These are phyloP conservation scores for Cyclophora albipunctata DNA, from an alignment of 2,888 invertebrate genomes.

Conservation along the genomic window DNA sequence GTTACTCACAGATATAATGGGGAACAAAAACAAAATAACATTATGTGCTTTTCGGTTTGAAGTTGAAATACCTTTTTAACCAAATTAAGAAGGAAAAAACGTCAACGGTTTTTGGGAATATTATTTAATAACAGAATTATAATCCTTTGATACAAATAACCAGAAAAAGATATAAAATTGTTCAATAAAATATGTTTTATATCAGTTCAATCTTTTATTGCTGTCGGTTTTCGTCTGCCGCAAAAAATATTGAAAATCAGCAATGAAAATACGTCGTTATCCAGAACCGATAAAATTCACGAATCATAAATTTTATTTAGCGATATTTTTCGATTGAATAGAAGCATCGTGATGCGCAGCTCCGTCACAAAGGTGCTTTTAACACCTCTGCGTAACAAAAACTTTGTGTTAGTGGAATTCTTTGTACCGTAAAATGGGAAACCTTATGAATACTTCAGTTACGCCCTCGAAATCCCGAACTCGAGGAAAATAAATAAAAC, in stretches of 20 bases:
- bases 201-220: constrained; percentile 7
- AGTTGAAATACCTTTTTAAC: no score
- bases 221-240: background rate
- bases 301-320: constrained; percentile 46
- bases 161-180: background rate
- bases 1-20: background rate
- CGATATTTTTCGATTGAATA: constrained; percentile 45
- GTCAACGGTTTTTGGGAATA: background rate
- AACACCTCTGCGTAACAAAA: constrained; percentile 38
- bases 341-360: constrained; percentile 33
- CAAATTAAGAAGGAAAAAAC: background rate
- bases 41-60: no score
- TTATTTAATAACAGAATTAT: no score
- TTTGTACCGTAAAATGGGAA: constrained; percentile 44
- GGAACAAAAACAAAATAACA: background rate
- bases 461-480: constrained; percentile 22
- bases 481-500: constrained; percentile 29
- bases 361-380: constrained; percentile 51
- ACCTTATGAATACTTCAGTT: constrained; percentile 41
- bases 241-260: constrained; percentile 5
- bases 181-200: no score
- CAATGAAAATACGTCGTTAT: constrained; percentile 15
- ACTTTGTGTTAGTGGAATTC: constrained; percentile 43
- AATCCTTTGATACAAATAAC: no score
- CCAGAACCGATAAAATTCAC: constrained; percentile 30